Evolutionary conservation across 2,797 vertebrate species (phyloP).

Genomic region (Thamnophis elegans): DNA sequence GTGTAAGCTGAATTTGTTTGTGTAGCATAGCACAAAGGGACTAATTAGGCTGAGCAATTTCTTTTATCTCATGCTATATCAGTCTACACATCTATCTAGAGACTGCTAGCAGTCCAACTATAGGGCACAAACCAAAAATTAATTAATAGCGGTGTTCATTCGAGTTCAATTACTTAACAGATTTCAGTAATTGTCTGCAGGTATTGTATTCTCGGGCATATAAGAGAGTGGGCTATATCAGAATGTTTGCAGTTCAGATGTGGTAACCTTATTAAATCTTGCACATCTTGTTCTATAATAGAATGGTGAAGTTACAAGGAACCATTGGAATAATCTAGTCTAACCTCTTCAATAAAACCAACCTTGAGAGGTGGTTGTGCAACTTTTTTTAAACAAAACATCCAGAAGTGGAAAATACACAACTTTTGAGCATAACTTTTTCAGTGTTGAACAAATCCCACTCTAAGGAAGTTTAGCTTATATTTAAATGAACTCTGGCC

Average conservation of each 20-base stretch:
- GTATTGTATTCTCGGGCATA: not conserved
- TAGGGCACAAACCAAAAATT: slow-evolving; percentile 9
- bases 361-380: not conserved
- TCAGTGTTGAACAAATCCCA: not conserved
- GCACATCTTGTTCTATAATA: not conserved
- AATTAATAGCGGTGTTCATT: slow-evolving; percentile 31
- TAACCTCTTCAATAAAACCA: not conserved
- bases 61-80: slow-evolving; percentile 3
- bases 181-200: not conserved
- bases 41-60: slow-evolving; percentile 31
- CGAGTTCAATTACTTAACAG: slow-evolving; percentile 12
- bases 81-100: not conserved
- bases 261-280: not conserved
- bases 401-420: not conserved
- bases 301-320: not conserved
- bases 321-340: not conserved
- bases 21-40: slow-evolving; percentile 11
- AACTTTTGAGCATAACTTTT: not conserved
- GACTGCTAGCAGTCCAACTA: not conserved
- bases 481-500: not conserved
- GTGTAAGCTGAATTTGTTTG: not conserved
- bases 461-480: not conserved
- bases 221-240: not conserved
- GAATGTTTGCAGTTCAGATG: not conserved
- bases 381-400: not conserved